Evolutionary conservation across 2,888 invertebrate species (phyloP).

Genomic region (Amphiduros pacificus): DNA sequence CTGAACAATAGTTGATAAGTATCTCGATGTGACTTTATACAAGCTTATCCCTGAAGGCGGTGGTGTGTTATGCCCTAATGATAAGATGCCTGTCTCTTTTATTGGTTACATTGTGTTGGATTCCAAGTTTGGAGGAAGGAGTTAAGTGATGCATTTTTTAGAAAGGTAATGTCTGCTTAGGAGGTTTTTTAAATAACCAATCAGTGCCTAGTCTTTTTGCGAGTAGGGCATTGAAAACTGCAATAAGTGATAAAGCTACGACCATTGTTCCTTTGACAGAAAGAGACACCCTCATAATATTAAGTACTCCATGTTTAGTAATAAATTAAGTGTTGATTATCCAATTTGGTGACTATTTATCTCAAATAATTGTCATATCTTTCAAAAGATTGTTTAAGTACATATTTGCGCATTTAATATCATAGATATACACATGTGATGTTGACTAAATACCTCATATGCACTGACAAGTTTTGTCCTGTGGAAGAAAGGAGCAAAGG

Average conservation of each 20-base stretch:
- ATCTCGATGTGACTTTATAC: too few relatives aligned
- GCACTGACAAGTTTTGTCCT: slow-evolving; percentile 23
- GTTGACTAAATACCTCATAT: slow-evolving; percentile 19
- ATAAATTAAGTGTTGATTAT: background rate
- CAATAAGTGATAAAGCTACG: too few relatives aligned
- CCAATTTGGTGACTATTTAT: too few relatives aligned
- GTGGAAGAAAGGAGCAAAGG: slow-evolving; percentile 25
- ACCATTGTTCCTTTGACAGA: too few relatives aligned
- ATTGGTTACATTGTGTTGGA: background rate
- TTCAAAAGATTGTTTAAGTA: background rate
- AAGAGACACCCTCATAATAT: background rate
- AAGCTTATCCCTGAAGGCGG: too few relatives aligned
- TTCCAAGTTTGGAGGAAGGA: background rate
- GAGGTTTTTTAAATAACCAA: background rate
- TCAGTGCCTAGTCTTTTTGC: too few relatives aligned
- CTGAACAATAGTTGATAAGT: too few relatives aligned
- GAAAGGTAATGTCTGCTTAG: background rate
- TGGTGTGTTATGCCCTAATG: too few relatives aligned
- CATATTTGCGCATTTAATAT: background rate
- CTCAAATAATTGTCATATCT: background rate
- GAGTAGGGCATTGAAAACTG: too few relatives aligned
- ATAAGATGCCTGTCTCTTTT: background rate
- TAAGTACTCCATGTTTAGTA: background rate
- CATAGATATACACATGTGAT: background rate
- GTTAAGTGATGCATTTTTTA: background rate